Evolutionary conservation across 2,113 vertebrate species (phyloP).

Genomic region (Channa argus): DNA sequence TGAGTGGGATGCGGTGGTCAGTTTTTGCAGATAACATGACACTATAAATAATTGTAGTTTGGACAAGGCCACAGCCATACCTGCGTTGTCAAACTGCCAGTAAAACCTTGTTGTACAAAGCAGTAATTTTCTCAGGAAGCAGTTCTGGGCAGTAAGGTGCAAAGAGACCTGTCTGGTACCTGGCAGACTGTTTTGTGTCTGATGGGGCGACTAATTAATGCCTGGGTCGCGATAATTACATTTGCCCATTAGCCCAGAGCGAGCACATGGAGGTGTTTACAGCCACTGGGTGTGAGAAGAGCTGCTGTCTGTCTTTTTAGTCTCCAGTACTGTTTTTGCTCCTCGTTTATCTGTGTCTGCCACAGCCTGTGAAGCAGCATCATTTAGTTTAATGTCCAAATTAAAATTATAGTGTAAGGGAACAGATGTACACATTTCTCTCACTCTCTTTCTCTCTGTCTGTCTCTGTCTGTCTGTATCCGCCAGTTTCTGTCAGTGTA

Average conservation of each 20-base stretch:
- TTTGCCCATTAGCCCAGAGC: conserved; percentile 50
- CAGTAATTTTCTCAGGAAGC: conserved; percentile 16
- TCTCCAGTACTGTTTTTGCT: conserved; percentile 23
- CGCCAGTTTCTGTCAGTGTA: conserved; percentile 22
- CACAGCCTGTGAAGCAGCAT: conserved; percentile 18
- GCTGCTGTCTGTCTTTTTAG: conserved; percentile 28
- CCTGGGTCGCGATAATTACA: conserved; percentile 58
- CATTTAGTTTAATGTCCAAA: conserved; percentile 51
- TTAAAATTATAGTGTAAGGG: conserved; percentile 46
- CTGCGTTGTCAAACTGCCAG: conserved; percentile 6
- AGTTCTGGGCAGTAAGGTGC: conserved; percentile 13
- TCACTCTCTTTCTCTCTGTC: no score
- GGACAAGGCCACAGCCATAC: no score
- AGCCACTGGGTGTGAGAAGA: conserved; percentile 26
- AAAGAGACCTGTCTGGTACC: conserved; percentile 11
- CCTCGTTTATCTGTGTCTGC: conserved; percentile 20
- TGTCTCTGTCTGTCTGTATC: background rate
- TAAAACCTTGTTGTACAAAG: conserved; percentile 31
- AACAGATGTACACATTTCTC: background rate
- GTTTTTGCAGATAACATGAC: background rate
- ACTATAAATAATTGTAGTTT: background rate
- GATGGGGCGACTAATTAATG: conserved; percentile 59
- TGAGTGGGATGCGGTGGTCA: background rate
- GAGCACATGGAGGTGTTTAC: conserved; percentile 39
- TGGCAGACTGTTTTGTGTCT: conserved; percentile 36